Base-by-base conservation (phyloP, 2,797 vertebrate species). In the Emydoidea blandingii region DNA sequence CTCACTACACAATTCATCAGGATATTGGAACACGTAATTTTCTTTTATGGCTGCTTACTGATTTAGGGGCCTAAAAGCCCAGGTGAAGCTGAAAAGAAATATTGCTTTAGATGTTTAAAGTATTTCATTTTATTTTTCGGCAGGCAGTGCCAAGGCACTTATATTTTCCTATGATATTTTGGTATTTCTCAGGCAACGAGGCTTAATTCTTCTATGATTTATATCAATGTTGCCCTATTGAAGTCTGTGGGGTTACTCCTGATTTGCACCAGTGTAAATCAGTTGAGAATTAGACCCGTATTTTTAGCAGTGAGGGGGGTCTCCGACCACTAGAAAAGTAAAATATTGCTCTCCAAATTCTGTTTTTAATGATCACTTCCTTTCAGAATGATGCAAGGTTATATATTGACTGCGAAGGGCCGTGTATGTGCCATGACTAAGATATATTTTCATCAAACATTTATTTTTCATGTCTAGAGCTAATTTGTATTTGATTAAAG, bases 401-500 rank as follows among this genome's bases (percentile, higher is more conserved):
- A 98, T 97, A 96, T 97, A 97, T 91, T 92, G 95, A 96, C 95
- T 97, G 95, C 88, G 94, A 98, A 95, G 96, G 90, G 81, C 93
- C 93, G 96, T 97, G 97, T 93, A 96, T 97, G 87, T 86, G 79
- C 96, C 95, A 95, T 94, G 96, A 96, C 94, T 95, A 95, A 93
- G 94, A 97, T 96, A 95, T 1, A 0, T 93, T 97, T 97, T 96
- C 97, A 97, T 95, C 95, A 96, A 97, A 97, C 91, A 81, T 96
- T 96, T 97, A 82, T 97, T 97, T 97, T 95, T 95, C 93, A 92
- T 93, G 97, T 95, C 89, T 96, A 97, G 96, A 92, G 87, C 92
- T 97, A 98, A 98, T 98, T 98, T 98, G 95, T 97, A 97, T 98
- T 98, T 98, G 98, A 98, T 98, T 98, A 98, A 98, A 98, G 97